Base-by-base conservation (phyloP, 2,797 vertebrate genomes). In the Brotogeris chrysoptera region DNA sequence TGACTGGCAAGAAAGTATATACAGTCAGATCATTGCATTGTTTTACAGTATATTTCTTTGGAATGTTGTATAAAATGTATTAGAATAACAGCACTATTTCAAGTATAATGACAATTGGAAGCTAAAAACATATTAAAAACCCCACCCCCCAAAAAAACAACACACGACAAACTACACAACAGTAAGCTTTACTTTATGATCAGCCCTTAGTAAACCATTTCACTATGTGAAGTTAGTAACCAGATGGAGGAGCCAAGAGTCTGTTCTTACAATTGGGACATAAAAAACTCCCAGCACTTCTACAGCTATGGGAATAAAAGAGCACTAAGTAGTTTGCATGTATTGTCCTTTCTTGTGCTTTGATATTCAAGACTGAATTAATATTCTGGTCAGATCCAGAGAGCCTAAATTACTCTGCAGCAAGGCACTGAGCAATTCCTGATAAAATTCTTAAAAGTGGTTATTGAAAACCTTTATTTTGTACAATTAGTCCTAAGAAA, bases 221-320 rank as follows among this genome's bases (percentile, higher is more conserved):
- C 25, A 36, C 32, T 61, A 10, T 38, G 16, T 76, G 38, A 84
- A 41, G 17, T 38, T 70, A 93, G 59, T 39, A 88, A 92, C 96
- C 95, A 97, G 96, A 88, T 94, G 94, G 95, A 97, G 96, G 96
- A 97, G 94, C 95, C 83, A 96, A 88, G 91, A 95, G 94, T 55
- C 96, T 93, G 53, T 65, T 92, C 47, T 96, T 96, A 13, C 10
- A 80, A 73, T 50, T 39, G 30, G 28, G 66, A 86, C 30, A 70
- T 12, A 50, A 49, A 76, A 77, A 59, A 7, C 0, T 1, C 5
- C 3, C 38, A 65, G 13, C 4, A 6, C 39, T 87, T 86, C 23
- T 70, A 71, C 13, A 77, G 47, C 27, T 69, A 86, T 9, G 19
- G 18, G 49, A 84, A 65, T 44, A 49, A 80, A 66, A 65, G 4